These are phyloP conservation scores for Corvus cornix DNA, from an alignment of 2,113 vertebrate genomes.

Conservation along the genomic window DNA sequence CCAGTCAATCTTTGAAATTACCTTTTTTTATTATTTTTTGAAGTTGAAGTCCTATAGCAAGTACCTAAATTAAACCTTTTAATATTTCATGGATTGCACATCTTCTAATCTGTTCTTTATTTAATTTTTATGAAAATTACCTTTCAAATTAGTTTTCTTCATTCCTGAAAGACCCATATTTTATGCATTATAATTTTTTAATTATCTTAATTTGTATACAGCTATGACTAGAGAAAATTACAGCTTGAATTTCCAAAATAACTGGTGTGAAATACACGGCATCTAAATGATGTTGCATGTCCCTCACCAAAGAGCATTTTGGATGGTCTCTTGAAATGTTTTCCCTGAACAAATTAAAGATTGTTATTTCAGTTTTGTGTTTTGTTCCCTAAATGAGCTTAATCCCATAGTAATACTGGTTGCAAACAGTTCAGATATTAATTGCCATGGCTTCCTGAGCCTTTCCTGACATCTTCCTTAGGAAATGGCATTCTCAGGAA, in stretches of 20 bases:
- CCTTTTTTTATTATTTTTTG: neutral
- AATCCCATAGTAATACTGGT: neutral
- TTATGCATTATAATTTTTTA: constrained; percentile 35
- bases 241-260: neutral
- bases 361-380: neutral
- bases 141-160: constrained; percentile 36
- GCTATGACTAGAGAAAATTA: neutral
- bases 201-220: constrained; percentile 43
- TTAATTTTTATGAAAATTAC: constrained; percentile 53
- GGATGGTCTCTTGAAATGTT: neutral
- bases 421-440: neutral
- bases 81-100: constrained; percentile 39
- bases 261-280: neutral
- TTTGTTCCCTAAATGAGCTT: neutral
- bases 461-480: neutral
- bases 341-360: neutral
- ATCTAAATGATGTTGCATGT: neutral
- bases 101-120: constrained; percentile 30
- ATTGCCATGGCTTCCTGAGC: neutral
- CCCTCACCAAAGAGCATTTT: neutral
- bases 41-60: neutral
- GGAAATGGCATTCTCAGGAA: neutral
- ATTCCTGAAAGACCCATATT: constrained; percentile 11
- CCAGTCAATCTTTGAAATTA: neutral
- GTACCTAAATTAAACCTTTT: constrained; percentile 13